Evolutionary conservation across 2,797 vertebrate species (phyloP).

Genomic region (Dermochelys coriacea): DNA sequence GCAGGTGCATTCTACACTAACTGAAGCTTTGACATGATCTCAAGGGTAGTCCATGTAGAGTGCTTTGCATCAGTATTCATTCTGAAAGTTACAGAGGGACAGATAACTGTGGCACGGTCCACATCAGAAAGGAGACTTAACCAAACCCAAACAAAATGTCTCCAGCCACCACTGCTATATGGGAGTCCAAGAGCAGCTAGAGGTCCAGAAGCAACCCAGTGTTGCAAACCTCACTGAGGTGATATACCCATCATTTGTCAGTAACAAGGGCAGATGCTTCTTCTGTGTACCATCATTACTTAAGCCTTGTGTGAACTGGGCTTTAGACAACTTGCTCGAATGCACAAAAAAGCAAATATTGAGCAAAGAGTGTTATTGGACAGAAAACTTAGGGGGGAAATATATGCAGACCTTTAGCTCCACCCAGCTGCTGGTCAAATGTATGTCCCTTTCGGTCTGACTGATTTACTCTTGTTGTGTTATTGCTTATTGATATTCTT

Average conservation of each 20-base stretch:
- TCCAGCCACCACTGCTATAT: background rate
- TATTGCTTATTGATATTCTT: constrained; percentile 8
- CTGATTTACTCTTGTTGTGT: background rate
- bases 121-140: background rate
- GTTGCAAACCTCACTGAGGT: background rate
- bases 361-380: background rate
- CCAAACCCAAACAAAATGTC: background rate
- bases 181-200: background rate
- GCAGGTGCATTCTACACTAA: background rate
- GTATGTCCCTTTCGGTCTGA: background rate
- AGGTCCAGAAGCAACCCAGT: background rate
- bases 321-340: background rate
- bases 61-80: background rate
- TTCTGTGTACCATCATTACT: background rate
- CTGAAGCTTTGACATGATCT: background rate
- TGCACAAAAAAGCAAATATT: background rate
- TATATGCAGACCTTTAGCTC: fast-evolving
- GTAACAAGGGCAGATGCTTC: background rate
- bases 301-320: background rate
- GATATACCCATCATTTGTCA: background rate
- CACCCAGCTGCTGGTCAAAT: background rate
- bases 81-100: background rate
- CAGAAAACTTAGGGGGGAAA: background rate
- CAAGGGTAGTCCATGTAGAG: background rate
- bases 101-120: background rate